These are phyloP conservation scores for Pseudomugil gertrudae DNA, from an alignment of 2,797 vertebrate genomes.

Conservation along the genomic window DNA sequence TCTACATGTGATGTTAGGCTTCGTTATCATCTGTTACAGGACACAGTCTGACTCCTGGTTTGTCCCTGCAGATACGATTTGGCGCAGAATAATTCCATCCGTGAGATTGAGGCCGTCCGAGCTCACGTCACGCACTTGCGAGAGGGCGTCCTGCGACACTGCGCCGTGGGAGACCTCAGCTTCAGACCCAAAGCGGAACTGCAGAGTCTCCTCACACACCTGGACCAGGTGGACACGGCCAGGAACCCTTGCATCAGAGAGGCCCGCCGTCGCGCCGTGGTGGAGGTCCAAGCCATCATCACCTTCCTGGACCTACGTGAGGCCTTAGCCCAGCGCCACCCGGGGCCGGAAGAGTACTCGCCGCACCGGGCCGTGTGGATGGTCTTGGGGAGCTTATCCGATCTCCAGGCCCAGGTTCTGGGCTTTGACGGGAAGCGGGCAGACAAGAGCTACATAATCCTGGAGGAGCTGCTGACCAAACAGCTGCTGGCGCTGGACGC, in stretches of 20 bases:
- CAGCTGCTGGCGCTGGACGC: slow-evolving; percentile 94
- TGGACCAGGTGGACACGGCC: slow-evolving; percentile 93
- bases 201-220: slow-evolving; percentile 88
- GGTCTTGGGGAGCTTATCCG: slow-evolving; percentile 88
- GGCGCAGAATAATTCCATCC: slow-evolving; percentile 92
- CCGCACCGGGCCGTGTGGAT: slow-evolving; percentile 88
- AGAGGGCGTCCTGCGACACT: slow-evolving; percentile 85
- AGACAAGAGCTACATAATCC: slow-evolving; percentile 94
- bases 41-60: neutral
- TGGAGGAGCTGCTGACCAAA: slow-evolving; percentile 97
- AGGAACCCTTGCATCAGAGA: slow-evolving; percentile 97
- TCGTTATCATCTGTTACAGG: too few relatives aligned
- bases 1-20: too few relatives aligned
- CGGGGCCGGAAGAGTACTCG: slow-evolving; percentile 81
- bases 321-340: slow-evolving; percentile 82
- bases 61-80: slow-evolving; percentile 86
- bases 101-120: slow-evolving; percentile 92
- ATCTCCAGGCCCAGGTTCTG: slow-evolving; percentile 92
- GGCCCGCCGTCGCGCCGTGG: slow-evolving; percentile 91
- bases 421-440: slow-evolving; percentile 91
- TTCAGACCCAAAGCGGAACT: slow-evolving; percentile 90
- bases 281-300: slow-evolving; percentile 93
- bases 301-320: slow-evolving; percentile 93
- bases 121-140: slow-evolving; percentile 86
- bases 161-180: slow-evolving; percentile 84